Base-by-base conservation (phyloP, 1,140 invertebrate genomes). In the Mactra quadrangularis region DNA sequence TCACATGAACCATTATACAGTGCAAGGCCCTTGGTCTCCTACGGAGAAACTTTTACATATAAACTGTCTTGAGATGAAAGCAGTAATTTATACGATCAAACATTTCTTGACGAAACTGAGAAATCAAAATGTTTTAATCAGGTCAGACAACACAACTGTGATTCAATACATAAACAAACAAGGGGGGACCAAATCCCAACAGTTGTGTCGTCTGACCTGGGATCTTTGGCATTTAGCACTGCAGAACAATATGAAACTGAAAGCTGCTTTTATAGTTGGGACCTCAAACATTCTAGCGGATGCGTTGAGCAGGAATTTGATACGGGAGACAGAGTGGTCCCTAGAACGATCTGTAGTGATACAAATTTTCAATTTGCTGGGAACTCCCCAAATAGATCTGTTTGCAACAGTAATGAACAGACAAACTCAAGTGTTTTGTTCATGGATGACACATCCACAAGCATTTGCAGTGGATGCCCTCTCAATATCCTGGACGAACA, bases 31-130 rank as follows among this genome's bases (percentile, higher is more conserved):
- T 52, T 85, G 78, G 78, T 22, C 70, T n/a, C 22, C 19, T 7
- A 13, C 4, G 19, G 53, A 57, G 60, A 64, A 85, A 76, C 19
- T 47, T 45, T 22, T 59, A 29, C 60, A 62, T 31, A 85, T 77
- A 19, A 79, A 81, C 41, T 66, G 33, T 66, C n/a, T 81, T 25
- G 76, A 85, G 71, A n/a, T n/a, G n/a, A n/a, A n/a, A n/a, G n/a
- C n/a, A n/a, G n/a, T n/a, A n/a, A n/a, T n/a, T n/a, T n/a, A n/a
- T n/a, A n/a, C n/a, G n/a, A n/a, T n/a, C n/a, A n/a, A n/a, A n/a
- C n/a, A n/a, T n/a, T n/a, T n/a, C 75, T 82, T 74, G 78, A 85
- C 59, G 72, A 85, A 15, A 64, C 66, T 7, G 38, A 55, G 31
- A 29, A 76, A 41, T 53, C 68, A 11, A 70, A 68, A 31, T 74